Base-by-base conservation (phyloP, 2,113 vertebrate species). In the Cinclus mexicanus region DNA sequence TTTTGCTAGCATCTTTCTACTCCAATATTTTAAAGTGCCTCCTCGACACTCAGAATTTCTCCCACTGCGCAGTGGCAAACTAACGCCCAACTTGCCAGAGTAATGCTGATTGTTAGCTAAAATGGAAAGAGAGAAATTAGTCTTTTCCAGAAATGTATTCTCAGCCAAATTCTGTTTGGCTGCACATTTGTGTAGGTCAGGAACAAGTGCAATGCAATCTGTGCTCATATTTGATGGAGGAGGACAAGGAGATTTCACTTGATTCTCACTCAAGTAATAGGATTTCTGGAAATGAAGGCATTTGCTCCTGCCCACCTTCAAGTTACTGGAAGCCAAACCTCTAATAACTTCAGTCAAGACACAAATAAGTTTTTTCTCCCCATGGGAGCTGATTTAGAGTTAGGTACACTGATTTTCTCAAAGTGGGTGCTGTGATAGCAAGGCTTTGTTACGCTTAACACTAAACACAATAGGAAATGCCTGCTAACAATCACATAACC, bases 11-110 rank as follows among this genome's bases (percentile, higher is more conserved):
- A 90, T 92, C 47, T 87, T 90, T 84, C 83, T 87, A 60, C 31
- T 92, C 52, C n/a, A 23, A 11, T 85, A 71, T 93, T 93, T 93
- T 87, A 90, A 95, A 95, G 41, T 41, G 47, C 59, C 71, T 94
- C 81, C 52, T 64, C 9, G 17, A 67, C 79, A 71, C 60, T 75
- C n/a, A 83, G 84, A 83, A 87, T 82, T 90, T 83, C 53, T 89
- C 83, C 69, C 53, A 84, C 72, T 63, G 19, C 55, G 25, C 23
- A 77, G 49, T 20, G 44, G 37, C 33, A 90, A 92, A 94, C 60
- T 68, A 68, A 70, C 31, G 59, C 44, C 18, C 41, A 92, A 24
- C 76, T 87, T 89, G 47, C 31, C 53, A 93, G 25, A 47, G 18
- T 37, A 93, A 70, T 41, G 60, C 39, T 86, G 56, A 84, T 52